A percentile compares a stretch with the other conserved stretches of the same genome.
These are phyloP conservation scores for Sarcophaga peregrina DNA, from an alignment of 1,140 invertebrate species.

Conservation along the genomic window DNA sequence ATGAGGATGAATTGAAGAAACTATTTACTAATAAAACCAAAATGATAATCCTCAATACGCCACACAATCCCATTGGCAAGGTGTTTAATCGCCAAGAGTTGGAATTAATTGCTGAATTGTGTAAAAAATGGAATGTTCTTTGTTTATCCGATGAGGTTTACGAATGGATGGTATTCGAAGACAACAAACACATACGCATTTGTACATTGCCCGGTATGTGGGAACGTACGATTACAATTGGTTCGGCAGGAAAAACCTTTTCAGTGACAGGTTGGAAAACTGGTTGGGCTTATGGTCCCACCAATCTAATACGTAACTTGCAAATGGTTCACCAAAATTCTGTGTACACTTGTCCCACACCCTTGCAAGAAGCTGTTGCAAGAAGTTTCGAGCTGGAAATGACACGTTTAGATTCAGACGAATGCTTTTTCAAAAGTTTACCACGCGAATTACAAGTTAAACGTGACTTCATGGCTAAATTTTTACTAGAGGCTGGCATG, in stretches of 20 bases:
- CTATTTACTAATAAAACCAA: conserved; percentile 95
- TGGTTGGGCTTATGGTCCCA: conserved; percentile 96
- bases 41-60: conserved; percentile 95
- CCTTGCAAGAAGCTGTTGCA: conserved; percentile 91
- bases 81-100: conserved; percentile 81
- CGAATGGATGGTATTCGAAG: conserved; percentile 95
- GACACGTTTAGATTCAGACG: conserved; percentile 73
- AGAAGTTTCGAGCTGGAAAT: conserved; percentile 90
- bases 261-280: conserved; percentile 97
- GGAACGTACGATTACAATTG: conserved; percentile 96
- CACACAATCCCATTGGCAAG: conserved; percentile 96
- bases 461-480: conserved; percentile 84
- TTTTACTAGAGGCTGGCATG: conserved; percentile 85
- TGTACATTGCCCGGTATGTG: conserved; percentile 96
- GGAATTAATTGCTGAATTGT: conserved; percentile 85
- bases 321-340: conserved; percentile 94
- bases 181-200: conserved; percentile 88
- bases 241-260: conserved; percentile 97
- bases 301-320: conserved; percentile 81
- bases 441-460: conserved; percentile 84
- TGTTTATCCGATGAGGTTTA: conserved; percentile 98
- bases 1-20: conserved; percentile 82
- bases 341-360: conserved; percentile 91
- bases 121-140: conserved; percentile 91
- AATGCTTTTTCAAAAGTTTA: conserved; percentile 89